These are phyloP conservation scores for Amphiprion percula DNA, from an alignment of 2,113 vertebrate genomes.

Conservation along the genomic window DNA sequence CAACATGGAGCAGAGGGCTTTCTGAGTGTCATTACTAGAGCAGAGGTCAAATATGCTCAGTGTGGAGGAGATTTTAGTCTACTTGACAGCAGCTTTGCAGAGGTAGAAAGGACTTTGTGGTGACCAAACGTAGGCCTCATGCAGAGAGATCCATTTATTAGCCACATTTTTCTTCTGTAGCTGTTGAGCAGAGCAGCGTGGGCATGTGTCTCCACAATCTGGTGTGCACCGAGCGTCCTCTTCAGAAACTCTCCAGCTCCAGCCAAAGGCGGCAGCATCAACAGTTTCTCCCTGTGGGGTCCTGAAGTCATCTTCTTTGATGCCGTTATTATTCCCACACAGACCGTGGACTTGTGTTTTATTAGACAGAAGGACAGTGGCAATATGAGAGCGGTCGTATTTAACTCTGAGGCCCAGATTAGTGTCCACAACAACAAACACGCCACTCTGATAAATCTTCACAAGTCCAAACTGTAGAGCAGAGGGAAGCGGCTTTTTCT, in stretches of 20 bases:
- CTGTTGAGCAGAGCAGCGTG: constrained; percentile 39
- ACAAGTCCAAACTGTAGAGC: constrained; percentile 16
- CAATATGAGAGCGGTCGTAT: constrained; percentile 37
- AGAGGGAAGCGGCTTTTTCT: constrained; percentile 19
- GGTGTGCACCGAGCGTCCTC: constrained; percentile 27
- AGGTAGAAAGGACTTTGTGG: constrained; percentile 54
- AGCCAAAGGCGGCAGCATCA: constrained; percentile 15
- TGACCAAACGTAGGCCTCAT: constrained; percentile 3
- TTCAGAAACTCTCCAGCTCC: constrained; percentile 41
- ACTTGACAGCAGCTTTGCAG: constrained; percentile 61
- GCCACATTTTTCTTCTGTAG: constrained; percentile 34
- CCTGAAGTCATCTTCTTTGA: constrained; percentile 31
- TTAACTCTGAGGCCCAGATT: constrained; percentile 40
- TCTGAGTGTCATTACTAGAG: constrained; percentile 40
- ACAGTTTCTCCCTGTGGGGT: background rate
- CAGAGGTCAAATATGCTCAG: constrained; percentile 76
- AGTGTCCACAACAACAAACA: constrained; percentile 35
- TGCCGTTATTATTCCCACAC: constrained; percentile 52
- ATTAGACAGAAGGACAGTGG: constrained; percentile 17
- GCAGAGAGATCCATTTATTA: constrained; percentile 23
- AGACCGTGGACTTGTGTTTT: constrained; percentile 21
- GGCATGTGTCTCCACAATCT: constrained; percentile 16
- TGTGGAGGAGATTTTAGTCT: constrained; percentile 53
- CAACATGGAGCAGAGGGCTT: constrained; percentile 58
- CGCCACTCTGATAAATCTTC: constrained; percentile 21